Evolutionary conservation across 2,113 vertebrate species (phyloP).

Genomic region (Cyphomyrus discorhynchus): DNA sequence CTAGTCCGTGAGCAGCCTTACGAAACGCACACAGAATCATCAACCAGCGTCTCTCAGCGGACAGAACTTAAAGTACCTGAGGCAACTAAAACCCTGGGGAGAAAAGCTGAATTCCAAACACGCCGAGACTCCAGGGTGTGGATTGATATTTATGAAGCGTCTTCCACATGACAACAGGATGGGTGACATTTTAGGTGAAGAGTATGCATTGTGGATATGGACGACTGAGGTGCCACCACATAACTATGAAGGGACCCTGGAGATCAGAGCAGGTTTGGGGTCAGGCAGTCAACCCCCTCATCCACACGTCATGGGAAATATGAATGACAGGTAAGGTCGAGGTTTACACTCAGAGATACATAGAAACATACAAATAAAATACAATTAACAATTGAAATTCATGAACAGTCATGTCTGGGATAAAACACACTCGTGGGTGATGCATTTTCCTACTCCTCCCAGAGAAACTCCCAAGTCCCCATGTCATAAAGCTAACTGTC

Average conservation of each 20-base stretch:
- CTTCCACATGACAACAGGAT: not conserved
- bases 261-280: not conserved
- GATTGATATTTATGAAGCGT: not conserved
- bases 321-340: not conserved
- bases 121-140: not conserved
- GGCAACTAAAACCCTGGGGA: not conserved
- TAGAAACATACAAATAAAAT: not conserved
- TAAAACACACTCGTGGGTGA: not conserved
- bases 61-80: not conserved
- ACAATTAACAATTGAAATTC: not conserved
- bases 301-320: not conserved
- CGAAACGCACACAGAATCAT: not conserved
- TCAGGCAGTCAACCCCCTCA: not conserved
- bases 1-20: not conserved
- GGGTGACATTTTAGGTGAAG: conserved; percentile 13
- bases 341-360: not conserved
- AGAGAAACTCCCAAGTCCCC: not conserved
- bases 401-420: not conserved
- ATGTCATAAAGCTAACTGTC: not conserved
- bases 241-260: not conserved
- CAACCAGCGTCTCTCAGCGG: not conserved
- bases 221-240: not conserved
- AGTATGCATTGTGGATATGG: not conserved
- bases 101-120: conserved; percentile 3
- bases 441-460: not conserved